A percentile compares a stretch with the other conserved stretches of the same genome.
These are phyloP conservation scores for Spilosoma lubricipeda DNA, from an alignment of 2,888 invertebrate genomes.

Conservation along the genomic window DNA sequence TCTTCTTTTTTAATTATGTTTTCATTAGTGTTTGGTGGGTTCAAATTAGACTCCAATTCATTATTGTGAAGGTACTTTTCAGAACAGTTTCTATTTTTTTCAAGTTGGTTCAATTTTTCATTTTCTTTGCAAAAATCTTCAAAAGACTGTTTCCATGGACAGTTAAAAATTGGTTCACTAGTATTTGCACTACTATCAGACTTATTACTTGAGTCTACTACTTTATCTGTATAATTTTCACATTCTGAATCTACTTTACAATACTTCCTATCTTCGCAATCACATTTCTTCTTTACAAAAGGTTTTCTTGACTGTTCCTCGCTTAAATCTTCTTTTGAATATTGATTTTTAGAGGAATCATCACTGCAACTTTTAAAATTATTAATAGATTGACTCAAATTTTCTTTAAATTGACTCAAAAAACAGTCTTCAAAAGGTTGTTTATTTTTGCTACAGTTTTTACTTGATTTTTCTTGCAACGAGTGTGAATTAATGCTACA, in stretches of 20 bases:
- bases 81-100: not conserved
- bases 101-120: not conserved
- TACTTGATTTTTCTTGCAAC: not conserved
- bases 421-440: not conserved
- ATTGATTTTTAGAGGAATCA: not conserved
- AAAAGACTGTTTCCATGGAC: constrained; percentile 1
- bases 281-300: constrained; percentile 1
- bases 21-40: not conserved
- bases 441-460: not conserved
- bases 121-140: constrained; percentile 5
- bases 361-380: not conserved
- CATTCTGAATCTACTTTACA: not conserved
- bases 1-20: not conserved
- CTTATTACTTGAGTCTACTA: not conserved
- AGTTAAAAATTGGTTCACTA: not conserved
- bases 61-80: not conserved
- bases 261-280: not conserved
- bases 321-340: not conserved
- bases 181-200: not conserved
- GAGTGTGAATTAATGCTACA: not conserved
- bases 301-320: not conserved
- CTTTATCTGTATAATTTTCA: not conserved
- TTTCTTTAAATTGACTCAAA: not conserved
- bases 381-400: not conserved
- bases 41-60: not conserved